Conservation (phyloP, 2,797 vertebrate species). For the Cryptoblepharus egeriae region DNA sequence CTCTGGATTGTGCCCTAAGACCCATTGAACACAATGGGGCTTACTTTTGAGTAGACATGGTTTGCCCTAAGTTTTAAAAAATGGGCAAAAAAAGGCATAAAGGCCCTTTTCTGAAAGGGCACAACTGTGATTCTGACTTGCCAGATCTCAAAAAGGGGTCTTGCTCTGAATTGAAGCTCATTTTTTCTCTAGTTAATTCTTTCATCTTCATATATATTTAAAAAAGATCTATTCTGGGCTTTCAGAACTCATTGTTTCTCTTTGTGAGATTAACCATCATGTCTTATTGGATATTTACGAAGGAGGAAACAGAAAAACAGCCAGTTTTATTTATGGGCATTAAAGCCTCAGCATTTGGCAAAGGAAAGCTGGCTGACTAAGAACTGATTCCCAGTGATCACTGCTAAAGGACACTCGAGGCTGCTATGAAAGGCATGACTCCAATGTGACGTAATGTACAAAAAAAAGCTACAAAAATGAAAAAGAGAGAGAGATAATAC, state of each 20-base stretch:
- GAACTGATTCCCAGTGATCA: neutral
- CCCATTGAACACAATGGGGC: too few species aligned
- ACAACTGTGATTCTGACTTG: neutral
- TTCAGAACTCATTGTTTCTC: neutral
- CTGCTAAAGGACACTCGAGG: conserved; percentile 25
- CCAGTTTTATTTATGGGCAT: neutral
- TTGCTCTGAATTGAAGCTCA: neutral
- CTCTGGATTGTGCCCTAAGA: too few species aligned
- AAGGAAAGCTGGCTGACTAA: neutral
- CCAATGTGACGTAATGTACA: neutral
- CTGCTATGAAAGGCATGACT: conserved; percentile 15
- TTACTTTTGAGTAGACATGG: too few species aligned
- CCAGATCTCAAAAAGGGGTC: conserved; percentile 1
- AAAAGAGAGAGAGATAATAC: conserved; percentile 36
- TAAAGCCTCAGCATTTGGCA: neutral
- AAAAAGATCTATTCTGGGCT: conserved; percentile 46
- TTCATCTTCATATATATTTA: conserved; percentile 50
- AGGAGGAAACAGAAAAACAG: conserved; percentile 24
- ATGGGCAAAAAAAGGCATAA: conserved; percentile 2
- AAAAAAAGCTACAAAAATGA: conserved; percentile 7
- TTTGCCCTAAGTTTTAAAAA: conserved; percentile 23
- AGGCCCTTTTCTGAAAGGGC: conserved; percentile 2
- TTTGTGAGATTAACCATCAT: conserved; percentile 43
- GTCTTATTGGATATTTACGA: conserved; percentile 20
- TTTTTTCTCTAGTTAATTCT: conserved; percentile 32